Conservation (phyloP, 2,113 vertebrate species). For the Elanoides forficatus region DNA sequence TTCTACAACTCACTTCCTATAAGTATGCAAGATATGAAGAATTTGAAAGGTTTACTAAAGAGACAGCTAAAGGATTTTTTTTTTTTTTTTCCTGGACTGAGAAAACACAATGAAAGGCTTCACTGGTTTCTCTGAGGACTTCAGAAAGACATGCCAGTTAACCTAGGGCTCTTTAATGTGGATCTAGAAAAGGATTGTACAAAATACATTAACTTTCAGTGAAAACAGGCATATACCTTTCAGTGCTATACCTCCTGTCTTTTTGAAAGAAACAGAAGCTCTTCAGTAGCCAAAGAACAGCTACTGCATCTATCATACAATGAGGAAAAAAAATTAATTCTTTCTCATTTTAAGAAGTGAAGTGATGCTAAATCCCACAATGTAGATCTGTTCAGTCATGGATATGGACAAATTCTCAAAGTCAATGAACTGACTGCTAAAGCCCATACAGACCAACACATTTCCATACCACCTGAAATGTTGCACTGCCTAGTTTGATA, state of each 20-base stretch:
- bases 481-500: not conserved
- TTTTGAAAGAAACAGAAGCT: not conserved
- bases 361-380: not conserved
- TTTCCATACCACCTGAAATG: not conserved
- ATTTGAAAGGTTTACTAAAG: not conserved
- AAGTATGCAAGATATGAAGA: not conserved
- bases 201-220: not conserved
- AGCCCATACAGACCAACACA: not conserved
- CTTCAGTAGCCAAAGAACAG: not conserved
- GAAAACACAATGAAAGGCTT: not conserved
- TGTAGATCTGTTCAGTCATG: not conserved
- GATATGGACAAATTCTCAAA: not conserved
- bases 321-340: not conserved
- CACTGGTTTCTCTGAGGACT: not conserved
- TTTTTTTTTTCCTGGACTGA: not conserved
- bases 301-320: not conserved
- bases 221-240: not conserved
- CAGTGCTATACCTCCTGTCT: not conserved
- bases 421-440: not conserved
- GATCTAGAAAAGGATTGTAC: not conserved
- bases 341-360: not conserved
- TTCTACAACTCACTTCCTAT: not conserved
- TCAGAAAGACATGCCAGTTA: not conserved
- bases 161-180: not conserved
- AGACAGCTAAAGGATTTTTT: not conserved